phyloP scores from a whole-genome alignment of 2,113 vertebrate species.

The Tyrannus savana region DNA sequence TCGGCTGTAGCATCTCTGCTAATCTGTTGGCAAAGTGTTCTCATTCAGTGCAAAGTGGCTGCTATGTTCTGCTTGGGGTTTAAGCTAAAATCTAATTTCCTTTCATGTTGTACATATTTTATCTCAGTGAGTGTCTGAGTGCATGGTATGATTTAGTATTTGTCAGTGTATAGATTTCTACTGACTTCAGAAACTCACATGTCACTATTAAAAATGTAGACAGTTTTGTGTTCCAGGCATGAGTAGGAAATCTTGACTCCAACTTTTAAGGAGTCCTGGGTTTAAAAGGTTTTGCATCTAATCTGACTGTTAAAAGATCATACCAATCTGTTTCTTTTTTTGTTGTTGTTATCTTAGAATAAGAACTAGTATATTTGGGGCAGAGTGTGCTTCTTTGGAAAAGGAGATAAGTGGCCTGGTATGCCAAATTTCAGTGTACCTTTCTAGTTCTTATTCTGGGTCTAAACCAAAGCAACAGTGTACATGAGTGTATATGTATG shows the following conservation, averaged over 20 bases:
- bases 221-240: background rate
- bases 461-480: background rate
- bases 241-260: background rate
- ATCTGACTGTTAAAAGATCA: background rate
- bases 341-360: background rate
- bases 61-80: background rate
- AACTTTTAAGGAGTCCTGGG: constrained; percentile 8
- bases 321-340: background rate
- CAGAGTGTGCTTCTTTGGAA: constrained; percentile 35
- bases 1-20: background rate
- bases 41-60: background rate
- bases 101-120: background rate
- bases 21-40: background rate
- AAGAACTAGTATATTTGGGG: background rate
- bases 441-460: background rate
- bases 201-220: background rate
- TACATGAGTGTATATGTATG: background rate
- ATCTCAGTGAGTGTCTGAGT: background rate
- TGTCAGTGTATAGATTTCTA: background rate
- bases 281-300: constrained; percentile 32
- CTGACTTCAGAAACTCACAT: background rate
- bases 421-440: background rate
- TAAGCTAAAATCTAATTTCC: background rate
- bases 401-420: background rate
- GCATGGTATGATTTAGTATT: background rate